Evolutionary conservation across 2,888 invertebrate genomes (phyloP).

Genomic region (Digitonthophagus gazella): DNA sequence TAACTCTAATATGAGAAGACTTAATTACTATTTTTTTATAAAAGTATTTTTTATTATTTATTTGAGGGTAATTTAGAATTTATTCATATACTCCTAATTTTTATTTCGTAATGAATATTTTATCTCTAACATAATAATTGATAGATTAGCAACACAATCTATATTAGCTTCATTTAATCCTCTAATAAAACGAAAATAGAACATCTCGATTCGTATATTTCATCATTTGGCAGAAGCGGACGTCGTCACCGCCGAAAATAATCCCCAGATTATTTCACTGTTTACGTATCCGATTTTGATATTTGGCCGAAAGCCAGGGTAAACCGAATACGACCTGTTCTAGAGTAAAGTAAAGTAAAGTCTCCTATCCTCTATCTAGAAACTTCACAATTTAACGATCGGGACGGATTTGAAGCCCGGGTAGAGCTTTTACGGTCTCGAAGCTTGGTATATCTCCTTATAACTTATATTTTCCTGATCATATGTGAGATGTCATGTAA

Average conservation of each 20-base stretch:
- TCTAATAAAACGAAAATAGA: neutral
- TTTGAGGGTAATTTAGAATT: too few relatives aligned
- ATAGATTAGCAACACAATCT: too few relatives aligned
- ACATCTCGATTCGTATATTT: neutral
- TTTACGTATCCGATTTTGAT: neutral
- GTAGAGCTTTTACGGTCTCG: neutral
- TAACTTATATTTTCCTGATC: conserved; percentile 24
- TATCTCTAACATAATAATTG: too few relatives aligned
- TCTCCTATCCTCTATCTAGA: too few relatives aligned
- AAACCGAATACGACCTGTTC: neutral
- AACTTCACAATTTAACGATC: too few relatives aligned
- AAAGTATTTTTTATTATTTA: too few relatives aligned
- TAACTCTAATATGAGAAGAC: too few relatives aligned
- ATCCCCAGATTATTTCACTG: neutral
- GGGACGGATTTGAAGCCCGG: too few relatives aligned
- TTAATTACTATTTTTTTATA: too few relatives aligned
- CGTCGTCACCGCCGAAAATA: neutral
- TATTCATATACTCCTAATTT: too few relatives aligned
- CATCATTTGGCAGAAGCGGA: neutral
- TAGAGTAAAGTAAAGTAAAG: too few relatives aligned
- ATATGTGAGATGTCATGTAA: conserved; percentile 27
- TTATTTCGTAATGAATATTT: too few relatives aligned
- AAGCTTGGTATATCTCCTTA: neutral
- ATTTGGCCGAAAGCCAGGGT: neutral
- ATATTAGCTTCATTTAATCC: neutral